These are phyloP conservation scores for Diloba caeruleocephala DNA, from an alignment of 2,888 invertebrate genomes.

Conservation along the genomic window DNA sequence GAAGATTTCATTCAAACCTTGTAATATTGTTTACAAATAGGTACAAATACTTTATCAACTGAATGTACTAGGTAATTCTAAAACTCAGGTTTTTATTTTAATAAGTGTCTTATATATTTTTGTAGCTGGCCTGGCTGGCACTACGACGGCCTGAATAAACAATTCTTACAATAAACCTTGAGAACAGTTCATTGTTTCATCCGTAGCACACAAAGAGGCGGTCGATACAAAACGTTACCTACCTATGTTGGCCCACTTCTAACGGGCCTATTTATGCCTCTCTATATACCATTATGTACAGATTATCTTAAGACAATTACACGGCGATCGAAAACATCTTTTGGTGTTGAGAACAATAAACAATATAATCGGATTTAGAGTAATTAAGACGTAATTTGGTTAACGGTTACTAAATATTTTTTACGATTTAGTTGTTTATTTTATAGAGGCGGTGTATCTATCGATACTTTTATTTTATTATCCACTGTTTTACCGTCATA, in stretches of 20 bases:
- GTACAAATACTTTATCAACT: no score
- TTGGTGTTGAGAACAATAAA: slow-evolving; percentile 3
- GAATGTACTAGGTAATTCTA: no score
- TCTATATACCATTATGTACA: slow-evolving; percentile 35
- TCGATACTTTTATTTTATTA: no score
- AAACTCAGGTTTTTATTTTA: no score
- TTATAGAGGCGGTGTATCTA: no score
- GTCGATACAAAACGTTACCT: slow-evolving; percentile 53
- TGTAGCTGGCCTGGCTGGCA: no score
- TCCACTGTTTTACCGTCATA: no score
- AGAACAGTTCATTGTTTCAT: slow-evolving; percentile 57
- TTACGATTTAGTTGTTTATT: not conserved
- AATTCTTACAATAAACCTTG: slow-evolving; percentile 6
- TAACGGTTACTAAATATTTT: not conserved
- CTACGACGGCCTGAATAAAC: no score
- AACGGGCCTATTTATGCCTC: slow-evolving; percentile 23
- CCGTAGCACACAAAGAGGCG: slow-evolving; percentile 52
- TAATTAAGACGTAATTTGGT: not conserved
- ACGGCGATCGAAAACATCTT: slow-evolving; percentile 3
- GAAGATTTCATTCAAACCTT: no score
- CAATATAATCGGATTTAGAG: slow-evolving; percentile 7
- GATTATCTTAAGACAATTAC: slow-evolving; percentile 46
- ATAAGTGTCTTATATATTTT: no score
- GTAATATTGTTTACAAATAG: no score
- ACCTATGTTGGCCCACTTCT: slow-evolving; percentile 32